Percentiles rank a stretch among this genome's conserved stretches.
Conservation (phyloP, 2,888 invertebrate species). For the Eristalinus sepulchralis region DNA sequence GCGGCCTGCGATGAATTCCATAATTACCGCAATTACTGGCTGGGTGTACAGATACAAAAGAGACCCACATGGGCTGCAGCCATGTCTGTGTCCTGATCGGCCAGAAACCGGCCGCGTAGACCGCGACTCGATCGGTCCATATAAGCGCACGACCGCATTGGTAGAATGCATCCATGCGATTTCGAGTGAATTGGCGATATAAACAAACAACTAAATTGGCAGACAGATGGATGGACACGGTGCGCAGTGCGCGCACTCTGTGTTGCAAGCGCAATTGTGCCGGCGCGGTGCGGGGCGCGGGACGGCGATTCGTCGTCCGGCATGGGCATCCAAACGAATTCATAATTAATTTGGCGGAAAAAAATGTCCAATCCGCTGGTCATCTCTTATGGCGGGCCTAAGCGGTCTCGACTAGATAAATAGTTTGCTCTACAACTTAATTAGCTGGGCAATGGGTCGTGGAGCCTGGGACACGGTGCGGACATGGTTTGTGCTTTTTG, state of each 20-base stretch:
- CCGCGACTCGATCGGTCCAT: slow-evolving; percentile 56
- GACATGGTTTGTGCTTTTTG: not conserved
- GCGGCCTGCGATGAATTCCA: slow-evolving; percentile 56
- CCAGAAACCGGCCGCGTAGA: slow-evolving; percentile 29
- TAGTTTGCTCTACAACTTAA: slow-evolving; percentile 68
- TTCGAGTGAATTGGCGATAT: slow-evolving; percentile 49
- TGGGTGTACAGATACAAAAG: slow-evolving; percentile 17
- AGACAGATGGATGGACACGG: slow-evolving; percentile 15
- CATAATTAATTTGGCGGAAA: slow-evolving; percentile 70
- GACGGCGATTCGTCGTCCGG: slow-evolving; percentile 20
- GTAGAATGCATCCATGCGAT: slow-evolving; percentile 45
- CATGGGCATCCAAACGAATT: slow-evolving; percentile 54
- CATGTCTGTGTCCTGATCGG: not conserved
- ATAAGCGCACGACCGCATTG: slow-evolving; percentile 46
- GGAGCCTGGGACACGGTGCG: slow-evolving; percentile 36
- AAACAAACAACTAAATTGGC: slow-evolving; percentile 59
- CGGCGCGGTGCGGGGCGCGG: not conserved
- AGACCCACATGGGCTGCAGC: not conserved
- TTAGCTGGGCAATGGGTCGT: slow-evolving; percentile 53
- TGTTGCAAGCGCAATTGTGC: slow-evolving; percentile 28
- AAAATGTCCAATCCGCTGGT: slow-evolving; percentile 49
- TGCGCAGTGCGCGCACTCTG: slow-evolving; percentile 9
- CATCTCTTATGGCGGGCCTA: slow-evolving; percentile 34
- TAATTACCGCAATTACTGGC: slow-evolving; percentile 61
- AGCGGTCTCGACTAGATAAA: slow-evolving; percentile 44